Base-by-base conservation (phyloP, 1,140 invertebrate genomes). In the Microvelia longipes region DNA sequence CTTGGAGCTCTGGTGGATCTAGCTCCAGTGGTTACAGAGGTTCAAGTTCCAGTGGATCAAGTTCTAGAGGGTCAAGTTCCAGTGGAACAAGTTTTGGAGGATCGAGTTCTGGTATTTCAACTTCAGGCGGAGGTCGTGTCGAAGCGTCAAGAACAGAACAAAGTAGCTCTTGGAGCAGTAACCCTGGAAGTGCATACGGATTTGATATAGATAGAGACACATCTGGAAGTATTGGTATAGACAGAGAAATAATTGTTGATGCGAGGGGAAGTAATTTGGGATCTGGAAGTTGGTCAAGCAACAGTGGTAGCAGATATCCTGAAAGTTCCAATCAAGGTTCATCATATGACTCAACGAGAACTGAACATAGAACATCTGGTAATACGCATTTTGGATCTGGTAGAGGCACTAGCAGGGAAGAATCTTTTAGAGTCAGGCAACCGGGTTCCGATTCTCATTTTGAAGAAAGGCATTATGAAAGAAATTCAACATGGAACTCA, bases 401-500 rank as follows among this genome's bases (percentile, higher is more conserved):
- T n/a, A n/a, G n/a, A n/a, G n/a, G n/a, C n/a, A n/a, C n/a, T n/a
- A n/a, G n/a, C n/a, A n/a, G n/a, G n/a, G n/a, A n/a, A n/a, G n/a
- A n/a, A n/a, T n/a, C n/a, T n/a, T n/a, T n/a, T n/a, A n/a, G n/a
- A n/a, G n/a, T n/a, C n/a, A n/a, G n/a, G n/a, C 35, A 50, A 50
- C 19, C 35, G 5, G 35, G 35, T 11, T 11, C 5, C 19, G 35
- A 50, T 19, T 50, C 35, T 50, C 70, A 69, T 64, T 68, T 64
- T 50, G 64, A 70, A 50, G 72, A 73, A 64, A 70, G 68, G 14
- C 62, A 69, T 60, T 28, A 29, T 70, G 64, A 61, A 26, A 66
- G 28, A 0, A 75, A 74, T 66, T 72, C 71, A 1, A 73, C 72
- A 15, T 75, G 73, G 71, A 73, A 72, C 64, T 69, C 70, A 5